These are phyloP conservation scores for Numida meleagris DNA, from an alignment of 2,113 vertebrate genomes.

Conservation along the genomic window DNA sequence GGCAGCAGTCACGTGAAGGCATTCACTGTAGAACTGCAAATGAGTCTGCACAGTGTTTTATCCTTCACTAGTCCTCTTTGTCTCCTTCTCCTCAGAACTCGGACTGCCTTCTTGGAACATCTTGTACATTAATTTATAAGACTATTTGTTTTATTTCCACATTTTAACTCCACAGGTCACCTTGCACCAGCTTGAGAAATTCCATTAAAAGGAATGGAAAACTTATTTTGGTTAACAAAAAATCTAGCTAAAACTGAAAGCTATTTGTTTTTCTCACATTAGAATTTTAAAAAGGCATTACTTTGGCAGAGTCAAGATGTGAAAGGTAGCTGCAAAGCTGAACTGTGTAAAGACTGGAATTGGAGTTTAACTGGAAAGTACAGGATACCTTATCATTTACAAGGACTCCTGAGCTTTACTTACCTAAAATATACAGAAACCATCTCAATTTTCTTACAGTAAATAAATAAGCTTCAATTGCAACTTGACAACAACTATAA, in stretches of 20 bases:
- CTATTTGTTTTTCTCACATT: background rate
- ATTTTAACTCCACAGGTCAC: background rate
- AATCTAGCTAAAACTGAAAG: background rate
- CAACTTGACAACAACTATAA: background rate
- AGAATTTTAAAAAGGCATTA: background rate
- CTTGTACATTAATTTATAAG: conserved; percentile 55
- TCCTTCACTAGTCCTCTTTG: conserved; percentile 53
- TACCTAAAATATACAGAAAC: background rate
- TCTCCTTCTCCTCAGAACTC: conserved; percentile 9
- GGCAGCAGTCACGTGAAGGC: conserved; percentile 47
- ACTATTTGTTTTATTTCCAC: conserved; percentile 43
- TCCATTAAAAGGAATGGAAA: background rate
- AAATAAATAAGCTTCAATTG: background rate
- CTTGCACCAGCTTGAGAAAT: background rate
- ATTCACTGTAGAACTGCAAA: conserved; percentile 63
- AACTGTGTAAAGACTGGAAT: background rate
- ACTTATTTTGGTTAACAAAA: background rate
- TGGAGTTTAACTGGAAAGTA: background rate
- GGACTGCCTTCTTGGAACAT: conserved; percentile 56
- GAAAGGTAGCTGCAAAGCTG: background rate
- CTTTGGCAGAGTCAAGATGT: background rate
- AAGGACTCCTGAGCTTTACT: background rate
- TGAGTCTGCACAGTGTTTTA: conserved; percentile 50
- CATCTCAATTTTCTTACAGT: background rate
- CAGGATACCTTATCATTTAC: background rate